A percentile compares a stretch with the other conserved stretches of the same genome.
These are phyloP conservation scores for Adineta ricciae DNA, from an alignment of 2,888 invertebrate species.

Conservation along the genomic window DNA sequence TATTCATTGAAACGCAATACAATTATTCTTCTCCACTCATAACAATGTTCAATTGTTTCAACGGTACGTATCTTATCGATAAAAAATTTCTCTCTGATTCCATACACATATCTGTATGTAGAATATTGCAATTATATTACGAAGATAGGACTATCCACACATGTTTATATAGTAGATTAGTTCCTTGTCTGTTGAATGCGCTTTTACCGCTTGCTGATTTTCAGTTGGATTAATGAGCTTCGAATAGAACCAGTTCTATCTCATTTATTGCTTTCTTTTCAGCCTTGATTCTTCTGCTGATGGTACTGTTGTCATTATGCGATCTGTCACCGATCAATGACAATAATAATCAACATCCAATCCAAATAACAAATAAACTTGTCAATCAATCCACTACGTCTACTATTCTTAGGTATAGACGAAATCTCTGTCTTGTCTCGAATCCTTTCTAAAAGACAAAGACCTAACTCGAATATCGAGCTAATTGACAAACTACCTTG, in stretches of 20 bases:
- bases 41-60: not conserved
- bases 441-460: no score
- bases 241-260: not conserved
- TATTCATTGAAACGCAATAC: not conserved
- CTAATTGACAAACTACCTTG: not conserved
- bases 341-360: not conserved
- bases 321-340: slow-evolving; percentile 15
- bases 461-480: not conserved
- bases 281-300: not conserved
- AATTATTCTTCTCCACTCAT: not conserved
- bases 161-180: not conserved
- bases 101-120: no score
- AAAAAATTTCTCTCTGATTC: no score
- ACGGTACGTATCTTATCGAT: not conserved
- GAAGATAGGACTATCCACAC: not conserved
- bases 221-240: not conserved
- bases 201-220: not conserved
- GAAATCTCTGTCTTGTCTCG: no score
- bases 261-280: not conserved
- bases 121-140: no score
- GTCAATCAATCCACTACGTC: not conserved
- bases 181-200: not conserved
- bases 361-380: not conserved
- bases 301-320: not conserved
- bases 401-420: not conserved